Conservation (phyloP, 35 echinoderm and acorn worm genomes). For the Hemicentrotus pulcherrimus region DNA sequence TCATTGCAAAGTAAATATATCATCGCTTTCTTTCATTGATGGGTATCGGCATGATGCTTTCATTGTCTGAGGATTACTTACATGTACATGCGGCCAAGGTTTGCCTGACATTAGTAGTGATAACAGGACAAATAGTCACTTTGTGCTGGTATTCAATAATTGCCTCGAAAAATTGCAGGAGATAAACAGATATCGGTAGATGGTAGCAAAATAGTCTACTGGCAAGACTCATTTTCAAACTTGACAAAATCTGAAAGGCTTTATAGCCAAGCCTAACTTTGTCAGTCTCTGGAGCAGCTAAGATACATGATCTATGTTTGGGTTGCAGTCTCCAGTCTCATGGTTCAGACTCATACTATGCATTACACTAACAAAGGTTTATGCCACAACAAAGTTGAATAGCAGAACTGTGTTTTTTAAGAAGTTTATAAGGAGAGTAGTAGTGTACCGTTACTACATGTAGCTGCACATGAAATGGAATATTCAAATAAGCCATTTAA, state of each 20-base stretch:
- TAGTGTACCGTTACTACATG: neutral
- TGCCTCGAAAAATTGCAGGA: neutral
- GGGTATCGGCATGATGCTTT: neutral
- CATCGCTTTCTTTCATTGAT: neutral
- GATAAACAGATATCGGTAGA: neutral
- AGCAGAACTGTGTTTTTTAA: no score
- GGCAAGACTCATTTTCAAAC: no score
- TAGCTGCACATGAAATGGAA: neutral
- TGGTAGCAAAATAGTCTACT: neutral
- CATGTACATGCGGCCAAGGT: neutral
- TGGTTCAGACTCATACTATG: no score
- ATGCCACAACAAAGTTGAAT: no score
- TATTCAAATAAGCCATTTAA: no score
- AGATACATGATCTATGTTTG: no score
- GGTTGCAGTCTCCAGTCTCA: no score
- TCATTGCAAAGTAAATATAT: slow-evolving; percentile 6
- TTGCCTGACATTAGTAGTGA: neutral
- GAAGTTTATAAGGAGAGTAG: no score
- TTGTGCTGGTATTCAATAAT: slow-evolving; percentile 2
- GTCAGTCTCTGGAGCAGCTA: no score
- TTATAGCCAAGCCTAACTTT: no score
- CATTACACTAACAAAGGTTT: no score
- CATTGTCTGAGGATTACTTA: slow-evolving; percentile 18
- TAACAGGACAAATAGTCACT: neutral
- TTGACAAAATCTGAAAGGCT: no score